Evolutionary conservation across 2,797 vertebrate genomes (phyloP), one percentile per base, ranked within the genome.

Genomic region (Hybognathus amarus): DNA sequence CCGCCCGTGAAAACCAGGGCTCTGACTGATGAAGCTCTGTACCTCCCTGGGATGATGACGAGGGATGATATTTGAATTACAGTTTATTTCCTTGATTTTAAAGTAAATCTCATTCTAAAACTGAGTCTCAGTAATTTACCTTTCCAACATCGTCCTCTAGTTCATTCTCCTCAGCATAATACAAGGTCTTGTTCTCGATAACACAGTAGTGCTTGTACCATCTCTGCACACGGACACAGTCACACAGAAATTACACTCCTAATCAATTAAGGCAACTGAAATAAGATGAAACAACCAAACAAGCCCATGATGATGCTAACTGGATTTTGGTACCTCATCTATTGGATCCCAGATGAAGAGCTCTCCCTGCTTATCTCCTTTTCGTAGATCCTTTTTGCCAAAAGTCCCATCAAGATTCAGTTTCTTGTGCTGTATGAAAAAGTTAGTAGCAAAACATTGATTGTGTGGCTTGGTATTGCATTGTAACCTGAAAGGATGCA

Each of bases 261-360:
- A 22, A 76, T 36, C 45, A 20, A 54, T 4, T 6, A 36, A 68
- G 59, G 5, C n/a, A 50, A 38, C 24, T 47, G 22, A 27, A 50
- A 13, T 15, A 50, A 18, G 33, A 40, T 64, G 1, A 52, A 27
- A 74, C 27, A 80, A 66, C 33, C 13, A 66, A 20, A 33, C 12
- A 81, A 36, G 18, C 40, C 17, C n/a, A n/a, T 30, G 80, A 20
- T 66, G 17, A 30, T 18, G 10, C 73, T 64, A 36, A 63, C 50
- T 27, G 13, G 54, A 75, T 11, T 75, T 6, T 18, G 9, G n/a
- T 94, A 99, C 98, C 97, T 97, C 93, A 87, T 99, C 97, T 17
- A 99, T 97, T 30, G 97, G 93, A 78, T 99, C 98, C 98, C 98
- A 98, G 94, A 99, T 98, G 77, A 94, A 95, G 84, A 99, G 94